Conservation (phyloP, 1,140 invertebrate genomes). For the Drosophila albomicans region DNA sequence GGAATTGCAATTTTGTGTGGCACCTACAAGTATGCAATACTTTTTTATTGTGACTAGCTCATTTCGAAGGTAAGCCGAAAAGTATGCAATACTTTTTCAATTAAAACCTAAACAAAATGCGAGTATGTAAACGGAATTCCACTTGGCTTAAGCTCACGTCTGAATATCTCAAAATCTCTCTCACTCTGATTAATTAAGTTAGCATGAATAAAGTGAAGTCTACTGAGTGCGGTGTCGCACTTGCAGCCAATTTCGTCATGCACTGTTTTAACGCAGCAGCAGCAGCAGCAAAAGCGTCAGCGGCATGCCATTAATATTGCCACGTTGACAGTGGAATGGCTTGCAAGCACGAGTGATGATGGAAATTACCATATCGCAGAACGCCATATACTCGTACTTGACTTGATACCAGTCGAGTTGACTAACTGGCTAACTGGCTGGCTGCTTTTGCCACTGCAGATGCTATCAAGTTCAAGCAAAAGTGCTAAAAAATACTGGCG, state of each 20-base stretch:
- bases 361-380: constrained; percentile 50
- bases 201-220: background rate
- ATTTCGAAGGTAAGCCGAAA: too few relatives aligned
- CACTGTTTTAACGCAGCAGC: constrained; percentile 3
- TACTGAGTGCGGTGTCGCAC: background rate
- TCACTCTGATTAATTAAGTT: constrained; percentile 14
- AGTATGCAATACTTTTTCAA: too few relatives aligned
- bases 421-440: background rate
- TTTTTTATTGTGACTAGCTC: too few relatives aligned
- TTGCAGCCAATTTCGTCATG: background rate
- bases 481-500: constrained; percentile 24
- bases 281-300: too few relatives aligned
- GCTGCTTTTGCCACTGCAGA: constrained; percentile 15
- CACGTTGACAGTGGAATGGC: constrained; percentile 42
- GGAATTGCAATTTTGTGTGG: too few relatives aligned
- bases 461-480: constrained; percentile 41
- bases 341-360: constrained; percentile 53
- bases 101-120: too few relatives aligned
- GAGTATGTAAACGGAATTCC: too few relatives aligned
- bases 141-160: background rate
- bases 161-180: background rate
- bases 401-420: background rate
- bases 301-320: constrained; percentile 38
- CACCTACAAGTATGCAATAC: too few relatives aligned
- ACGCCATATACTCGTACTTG: constrained; percentile 24